These are phyloP conservation scores for Coluber constrictor DNA, from an alignment of 2,797 vertebrate genomes.

Conservation along the genomic window DNA sequence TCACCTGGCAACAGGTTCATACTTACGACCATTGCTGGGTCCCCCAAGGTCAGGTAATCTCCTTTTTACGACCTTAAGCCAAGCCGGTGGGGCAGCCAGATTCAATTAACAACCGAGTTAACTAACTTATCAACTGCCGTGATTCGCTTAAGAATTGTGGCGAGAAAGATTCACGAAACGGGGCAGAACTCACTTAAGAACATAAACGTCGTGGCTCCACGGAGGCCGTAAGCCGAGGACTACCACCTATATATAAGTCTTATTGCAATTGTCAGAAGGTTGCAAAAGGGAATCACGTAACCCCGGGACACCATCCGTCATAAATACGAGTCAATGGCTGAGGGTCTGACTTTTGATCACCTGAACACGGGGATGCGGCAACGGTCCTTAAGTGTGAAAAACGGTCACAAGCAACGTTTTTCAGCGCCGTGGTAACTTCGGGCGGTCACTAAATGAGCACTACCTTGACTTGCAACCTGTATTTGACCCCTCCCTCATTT, in stretches of 20 bases:
- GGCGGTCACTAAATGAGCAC: background rate
- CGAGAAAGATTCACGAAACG: background rate
- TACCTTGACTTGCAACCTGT: too few relatives aligned
- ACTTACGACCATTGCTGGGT: too few relatives aligned
- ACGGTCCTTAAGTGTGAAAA: background rate
- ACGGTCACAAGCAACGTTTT: background rate
- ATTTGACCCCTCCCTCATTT: background rate
- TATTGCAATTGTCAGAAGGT: background rate
- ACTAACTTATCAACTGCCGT: too few relatives aligned
- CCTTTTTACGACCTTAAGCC: too few relatives aligned
- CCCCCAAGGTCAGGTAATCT: too few relatives aligned
- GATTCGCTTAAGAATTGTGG: background rate
- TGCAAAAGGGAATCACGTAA: background rate
- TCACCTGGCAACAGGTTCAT: too few relatives aligned
- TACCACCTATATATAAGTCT: too few relatives aligned
- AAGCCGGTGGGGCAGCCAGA: too few relatives aligned
- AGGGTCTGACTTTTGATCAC: background rate
- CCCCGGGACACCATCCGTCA: background rate
- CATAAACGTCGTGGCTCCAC: too few relatives aligned
- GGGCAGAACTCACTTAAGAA: background rate
- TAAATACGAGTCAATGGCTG: too few relatives aligned
- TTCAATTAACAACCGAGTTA: too few relatives aligned
- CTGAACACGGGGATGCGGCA: too few relatives aligned
- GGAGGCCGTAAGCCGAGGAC: background rate
- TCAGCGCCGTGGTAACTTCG: background rate